Percentiles rank a stretch among this genome's conserved stretches.
Conservation (phyloP, 2,888 invertebrate genomes). For the Synergus itoensis region DNA sequence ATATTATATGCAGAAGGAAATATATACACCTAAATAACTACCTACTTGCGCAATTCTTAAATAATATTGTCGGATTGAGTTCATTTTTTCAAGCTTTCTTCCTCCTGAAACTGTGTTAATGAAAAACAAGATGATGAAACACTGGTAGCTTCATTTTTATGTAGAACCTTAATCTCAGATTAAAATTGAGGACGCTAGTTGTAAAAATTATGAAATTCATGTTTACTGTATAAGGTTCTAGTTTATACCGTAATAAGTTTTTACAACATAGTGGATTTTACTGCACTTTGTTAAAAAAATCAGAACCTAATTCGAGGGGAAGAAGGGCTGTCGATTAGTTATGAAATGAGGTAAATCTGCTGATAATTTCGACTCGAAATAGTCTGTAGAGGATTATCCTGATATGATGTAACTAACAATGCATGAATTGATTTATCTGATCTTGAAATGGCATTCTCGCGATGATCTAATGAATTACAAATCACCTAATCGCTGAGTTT, state of each 20-base stretch:
- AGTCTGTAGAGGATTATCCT: constrained; percentile 5
- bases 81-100: not conserved
- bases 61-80: not conserved
- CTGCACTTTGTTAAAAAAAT: too few relatives aligned
- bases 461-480: constrained; percentile 37
- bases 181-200: too few relatives aligned
- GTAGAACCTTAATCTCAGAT: not conserved
- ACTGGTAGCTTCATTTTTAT: not conserved
- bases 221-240: too few relatives aligned
- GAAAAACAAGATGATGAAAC: not conserved
- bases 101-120: not conserved
- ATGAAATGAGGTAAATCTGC: not conserved
- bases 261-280: too few relatives aligned
- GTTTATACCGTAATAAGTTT: too few relatives aligned
- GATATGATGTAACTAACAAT: constrained; percentile 35
- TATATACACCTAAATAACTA: not conserved
- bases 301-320: too few relatives aligned
- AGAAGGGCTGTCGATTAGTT: too few relatives aligned
- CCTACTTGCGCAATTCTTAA: not conserved
- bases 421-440: constrained; percentile 31
- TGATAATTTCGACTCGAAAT: constrained; percentile 10
- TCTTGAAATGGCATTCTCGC: constrained; percentile 40
- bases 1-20: not conserved
- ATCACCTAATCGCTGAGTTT: constrained; percentile 33
- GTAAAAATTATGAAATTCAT: too few relatives aligned